A percentile compares a stretch with the other conserved stretches of the same genome.
These are phyloP conservation scores for Ips typographus DNA, from an alignment of 1,140 invertebrate species.

Conservation along the genomic window DNA sequence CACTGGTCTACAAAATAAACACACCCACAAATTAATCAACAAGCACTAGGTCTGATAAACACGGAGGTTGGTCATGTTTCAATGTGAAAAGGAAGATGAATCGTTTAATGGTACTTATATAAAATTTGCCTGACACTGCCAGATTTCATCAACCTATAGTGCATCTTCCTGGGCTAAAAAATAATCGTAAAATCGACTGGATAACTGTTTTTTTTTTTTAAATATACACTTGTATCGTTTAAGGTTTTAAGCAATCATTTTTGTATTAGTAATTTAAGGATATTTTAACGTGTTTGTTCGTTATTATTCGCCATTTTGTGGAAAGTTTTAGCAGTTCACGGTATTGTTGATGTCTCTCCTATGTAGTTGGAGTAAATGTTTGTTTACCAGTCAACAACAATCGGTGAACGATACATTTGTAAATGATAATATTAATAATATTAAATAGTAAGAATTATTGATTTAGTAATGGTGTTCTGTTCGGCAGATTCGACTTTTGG, in stretches of 20 bases:
- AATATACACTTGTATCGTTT: slow-evolving; percentile 7
- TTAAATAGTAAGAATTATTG: background rate
- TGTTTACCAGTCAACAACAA: too few species aligned
- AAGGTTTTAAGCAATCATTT: slow-evolving; percentile 24
- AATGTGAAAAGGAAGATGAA: background rate
- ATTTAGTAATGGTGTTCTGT: slow-evolving; percentile 1
- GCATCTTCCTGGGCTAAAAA: slow-evolving; percentile 31
- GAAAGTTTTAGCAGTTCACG: background rate
- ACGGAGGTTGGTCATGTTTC: slow-evolving; percentile 8
- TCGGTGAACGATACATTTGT: too few species aligned
- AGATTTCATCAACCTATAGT: background rate
- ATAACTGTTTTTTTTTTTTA: slow-evolving; percentile 10
- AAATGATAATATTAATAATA: slow-evolving; percentile 1
- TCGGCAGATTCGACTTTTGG: background rate
- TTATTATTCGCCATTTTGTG: slow-evolving; percentile 30
- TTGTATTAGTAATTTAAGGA: slow-evolving; percentile 30
- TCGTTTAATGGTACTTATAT: background rate
- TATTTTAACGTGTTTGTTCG: slow-evolving; percentile 40
- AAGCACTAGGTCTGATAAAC: background rate
- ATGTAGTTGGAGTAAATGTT: background rate
- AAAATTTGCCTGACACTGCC: slow-evolving; percentile 23
- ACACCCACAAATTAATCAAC: background rate
- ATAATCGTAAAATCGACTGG: slow-evolving; percentile 21
- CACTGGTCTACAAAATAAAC: too few species aligned
- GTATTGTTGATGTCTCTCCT: background rate